Evolutionary conservation across 2,888 invertebrate genomes (phyloP).

Genomic region (Trissoscelio sp.): DNA sequence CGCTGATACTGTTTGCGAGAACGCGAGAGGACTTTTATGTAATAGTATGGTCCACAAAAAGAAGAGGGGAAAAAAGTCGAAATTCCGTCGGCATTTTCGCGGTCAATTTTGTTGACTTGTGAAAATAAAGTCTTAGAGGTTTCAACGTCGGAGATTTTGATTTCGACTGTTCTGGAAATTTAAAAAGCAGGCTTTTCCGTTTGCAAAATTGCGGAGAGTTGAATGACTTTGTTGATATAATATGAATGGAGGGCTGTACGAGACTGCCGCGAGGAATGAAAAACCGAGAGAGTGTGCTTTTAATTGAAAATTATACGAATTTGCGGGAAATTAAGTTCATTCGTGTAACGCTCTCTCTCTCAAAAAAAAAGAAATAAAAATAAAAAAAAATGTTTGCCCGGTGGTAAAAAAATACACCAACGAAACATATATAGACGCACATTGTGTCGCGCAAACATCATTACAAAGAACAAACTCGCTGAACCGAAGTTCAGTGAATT

Average conservation of each 20-base stretch:
- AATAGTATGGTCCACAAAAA: conserved; percentile 41
- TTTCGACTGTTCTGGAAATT: too few relatives aligned
- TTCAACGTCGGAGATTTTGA: conserved; percentile 21
- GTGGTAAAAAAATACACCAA: not conserved
- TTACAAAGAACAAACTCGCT: conserved; percentile 9
- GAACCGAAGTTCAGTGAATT: conserved; percentile 1
- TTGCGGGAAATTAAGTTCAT: conserved; percentile 5
- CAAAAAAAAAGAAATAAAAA: too few relatives aligned
- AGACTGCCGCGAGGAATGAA: not conserved
- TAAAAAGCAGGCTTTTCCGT: not conserved
- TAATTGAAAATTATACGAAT: conserved; percentile 37
- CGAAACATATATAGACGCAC: not conserved
- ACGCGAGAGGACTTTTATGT: conserved; percentile 39
- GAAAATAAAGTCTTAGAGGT: conserved; percentile 5
- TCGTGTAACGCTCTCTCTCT: conserved; percentile 12
- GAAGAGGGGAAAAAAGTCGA: not conserved
- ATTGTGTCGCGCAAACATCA: conserved; percentile 20
- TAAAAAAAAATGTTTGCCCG: conserved; percentile 19
- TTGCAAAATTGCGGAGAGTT: not conserved
- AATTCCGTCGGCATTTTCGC: conserved; percentile 27
- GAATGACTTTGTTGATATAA: not conserved
- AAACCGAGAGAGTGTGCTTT: not conserved
- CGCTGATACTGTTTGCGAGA: conserved; percentile 54
- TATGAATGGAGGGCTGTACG: not conserved
- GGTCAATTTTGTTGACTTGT: conserved; percentile 21